These are phyloP conservation scores for Oscheius sp. DNA, from an alignment of 2,888 invertebrate species.

Conservation along the genomic window DNA sequence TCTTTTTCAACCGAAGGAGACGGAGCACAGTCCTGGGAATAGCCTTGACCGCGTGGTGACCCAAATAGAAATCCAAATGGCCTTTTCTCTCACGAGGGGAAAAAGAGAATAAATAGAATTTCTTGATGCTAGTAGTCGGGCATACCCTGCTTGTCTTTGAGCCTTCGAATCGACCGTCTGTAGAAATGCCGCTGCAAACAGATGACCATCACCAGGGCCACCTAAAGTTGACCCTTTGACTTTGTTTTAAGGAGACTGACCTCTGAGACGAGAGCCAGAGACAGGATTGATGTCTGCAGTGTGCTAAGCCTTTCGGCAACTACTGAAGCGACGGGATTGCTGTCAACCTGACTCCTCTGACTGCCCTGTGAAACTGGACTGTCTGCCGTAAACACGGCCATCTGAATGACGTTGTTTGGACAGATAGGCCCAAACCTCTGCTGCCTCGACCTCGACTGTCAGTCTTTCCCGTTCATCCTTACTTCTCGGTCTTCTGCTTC, in stretches of 20 bases:
- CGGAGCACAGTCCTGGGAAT: slow-evolving; percentile 2
- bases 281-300: slow-evolving; percentile 25
- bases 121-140: slow-evolving; percentile 15
- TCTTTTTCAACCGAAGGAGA: neutral
- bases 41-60: slow-evolving; percentile 1
- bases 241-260: neutral
- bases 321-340: slow-evolving; percentile 13
- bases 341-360: neutral
- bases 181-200: slow-evolving; percentile 25
- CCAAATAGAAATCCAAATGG: slow-evolving; percentile 2
- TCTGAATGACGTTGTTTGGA: neutral
- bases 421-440: slow-evolving; percentile 20
- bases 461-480: slow-evolving; percentile 2
- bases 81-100: neutral
- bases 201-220: slow-evolving; percentile 17
- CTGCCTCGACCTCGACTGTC: slow-evolving; percentile 37
- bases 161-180: slow-evolving; percentile 9
- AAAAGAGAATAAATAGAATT: slow-evolving; percentile 15
- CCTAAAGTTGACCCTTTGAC: neutral
- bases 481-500: slow-evolving; percentile 33
- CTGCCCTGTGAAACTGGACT: neutral
- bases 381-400: slow-evolving; percentile 32
- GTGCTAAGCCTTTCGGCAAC: slow-evolving; percentile 17
- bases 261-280: slow-evolving; percentile 24
- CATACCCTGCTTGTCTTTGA: slow-evolving; percentile 24